Evolutionary conservation across 2,113 vertebrate genomes (phyloP), one percentile per base, ranked within the genome.

Genomic region (Argyrosomus japonicus): DNA sequence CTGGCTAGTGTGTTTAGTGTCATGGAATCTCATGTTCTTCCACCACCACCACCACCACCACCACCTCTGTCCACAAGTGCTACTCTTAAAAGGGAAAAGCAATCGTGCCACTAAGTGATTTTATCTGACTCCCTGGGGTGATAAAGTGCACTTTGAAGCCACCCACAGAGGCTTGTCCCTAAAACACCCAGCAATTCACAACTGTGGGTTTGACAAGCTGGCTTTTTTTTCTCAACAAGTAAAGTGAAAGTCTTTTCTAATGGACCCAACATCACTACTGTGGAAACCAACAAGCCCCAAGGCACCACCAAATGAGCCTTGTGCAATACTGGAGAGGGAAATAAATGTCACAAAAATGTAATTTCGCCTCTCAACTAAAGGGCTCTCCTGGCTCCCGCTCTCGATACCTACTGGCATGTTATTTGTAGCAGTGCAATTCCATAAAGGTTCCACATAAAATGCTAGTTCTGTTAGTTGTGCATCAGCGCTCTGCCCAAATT

Each of bases 331-430:
- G 83, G 61, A 79, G 88, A 88, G 87, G 81, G 75, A 93, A 92
- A 94, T 88, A 94, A 95, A 93, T 93, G 94, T 93, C 90, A 92
- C 80, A 92, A 93, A 94, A 93, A 95, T 91, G 87, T 91, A 91
- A 93, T 93, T 92, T 85, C 71, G 3, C 81, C 74, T 88, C 88
- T 94, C 91, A 88, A 79, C 86, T 91, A 85, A 93, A 94, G 88
- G 85, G 83, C 89, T 91, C 90, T 93, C 93, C 72, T 85, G 91
- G 88, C 88, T 87, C 89, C 67, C 83, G 74, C 83, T 89, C 77
- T 77, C 25, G 53, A 86, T 79, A 87, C 70, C 87, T 86, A 86
- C 86, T 82, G 75, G 61, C 73, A 81, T 88, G 83, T 84, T 86
- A 77, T 88, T 89, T 84, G 84, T 79, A 76, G 68, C 45, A 50